These are phyloP conservation scores for Tortricodes alternella DNA, from an alignment of 2,888 invertebrate genomes.

Conservation along the genomic window DNA sequence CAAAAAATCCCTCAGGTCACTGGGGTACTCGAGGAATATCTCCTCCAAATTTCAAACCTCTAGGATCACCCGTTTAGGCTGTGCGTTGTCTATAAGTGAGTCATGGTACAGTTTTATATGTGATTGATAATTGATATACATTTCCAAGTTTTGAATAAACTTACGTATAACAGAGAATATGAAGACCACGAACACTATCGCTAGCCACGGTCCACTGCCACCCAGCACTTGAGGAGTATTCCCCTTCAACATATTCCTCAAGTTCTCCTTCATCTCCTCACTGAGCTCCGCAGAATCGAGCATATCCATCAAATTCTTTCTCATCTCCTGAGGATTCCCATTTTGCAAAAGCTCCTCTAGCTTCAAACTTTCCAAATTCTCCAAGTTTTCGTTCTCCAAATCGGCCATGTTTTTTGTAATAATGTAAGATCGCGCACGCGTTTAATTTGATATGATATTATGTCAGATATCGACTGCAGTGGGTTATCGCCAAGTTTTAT, in stretches of 20 bases:
- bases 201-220: slow-evolving; percentile 50
- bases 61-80: no score
- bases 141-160: no score
- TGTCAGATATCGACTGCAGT: slow-evolving; percentile 12
- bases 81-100: no score
- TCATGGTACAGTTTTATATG: no score
- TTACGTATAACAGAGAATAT: slow-evolving; percentile 65
- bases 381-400: slow-evolving; percentile 35
- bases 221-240: slow-evolving; percentile 67
- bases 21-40: no score
- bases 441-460: neutral
- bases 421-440: neutral
- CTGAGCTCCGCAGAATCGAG: slow-evolving; percentile 82
- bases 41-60: no score
- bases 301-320: slow-evolving; percentile 82
- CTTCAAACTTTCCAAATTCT: slow-evolving; percentile 36
- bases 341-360: slow-evolving; percentile 58
- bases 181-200: slow-evolving; percentile 55
- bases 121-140: no score
- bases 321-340: slow-evolving; percentile 55
- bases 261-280: slow-evolving; percentile 84
- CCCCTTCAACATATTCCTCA: slow-evolving; percentile 77
- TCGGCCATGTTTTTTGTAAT: slow-evolving; percentile 48
- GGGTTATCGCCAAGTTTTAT: slow-evolving; percentile 9
- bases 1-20: no score